Conservation (phyloP, 2,113 vertebrate species). For the Corynorhinus townsendii region DNA sequence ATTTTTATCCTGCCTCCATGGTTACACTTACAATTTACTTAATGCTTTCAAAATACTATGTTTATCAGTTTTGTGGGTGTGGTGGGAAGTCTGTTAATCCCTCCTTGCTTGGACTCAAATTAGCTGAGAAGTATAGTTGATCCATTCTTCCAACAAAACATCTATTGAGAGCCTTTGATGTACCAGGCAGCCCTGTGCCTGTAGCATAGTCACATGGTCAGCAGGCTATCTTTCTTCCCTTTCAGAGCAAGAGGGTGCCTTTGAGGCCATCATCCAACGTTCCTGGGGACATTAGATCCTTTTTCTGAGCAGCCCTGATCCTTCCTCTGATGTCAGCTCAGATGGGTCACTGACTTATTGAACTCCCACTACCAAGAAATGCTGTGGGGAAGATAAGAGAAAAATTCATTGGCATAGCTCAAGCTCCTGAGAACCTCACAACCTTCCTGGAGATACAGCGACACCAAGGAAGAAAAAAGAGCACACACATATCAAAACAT, state of each 20-base stretch:
- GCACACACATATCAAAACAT: background rate
- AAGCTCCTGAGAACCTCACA: background rate
- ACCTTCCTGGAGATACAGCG: background rate
- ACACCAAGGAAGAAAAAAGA: background rate
- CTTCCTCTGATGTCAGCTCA: background rate
- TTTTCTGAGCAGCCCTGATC: background rate
- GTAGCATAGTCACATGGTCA: background rate
- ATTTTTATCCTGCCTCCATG: conserved; percentile 64
- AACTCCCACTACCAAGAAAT: background rate
- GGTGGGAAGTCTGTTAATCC: background rate
- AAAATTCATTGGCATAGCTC: background rate
- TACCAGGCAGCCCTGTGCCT: background rate
- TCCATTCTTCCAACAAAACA: conserved; percentile 2
- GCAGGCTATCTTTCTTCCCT: background rate
- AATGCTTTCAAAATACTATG: conserved; percentile 35
- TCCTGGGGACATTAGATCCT: background rate
- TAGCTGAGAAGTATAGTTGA: background rate
- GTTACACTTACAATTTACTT: conserved; percentile 59
- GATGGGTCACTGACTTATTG: background rate
- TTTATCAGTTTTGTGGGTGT: conserved; percentile 36
- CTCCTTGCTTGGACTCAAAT: background rate
- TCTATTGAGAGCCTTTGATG: background rate
- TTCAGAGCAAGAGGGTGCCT: background rate
- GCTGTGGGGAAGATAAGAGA: background rate
- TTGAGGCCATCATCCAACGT: background rate